These are phyloP conservation scores for Urocyon cinereoargenteus DNA, from an alignment of 2,797 vertebrate genomes.

Conservation along the genomic window DNA sequence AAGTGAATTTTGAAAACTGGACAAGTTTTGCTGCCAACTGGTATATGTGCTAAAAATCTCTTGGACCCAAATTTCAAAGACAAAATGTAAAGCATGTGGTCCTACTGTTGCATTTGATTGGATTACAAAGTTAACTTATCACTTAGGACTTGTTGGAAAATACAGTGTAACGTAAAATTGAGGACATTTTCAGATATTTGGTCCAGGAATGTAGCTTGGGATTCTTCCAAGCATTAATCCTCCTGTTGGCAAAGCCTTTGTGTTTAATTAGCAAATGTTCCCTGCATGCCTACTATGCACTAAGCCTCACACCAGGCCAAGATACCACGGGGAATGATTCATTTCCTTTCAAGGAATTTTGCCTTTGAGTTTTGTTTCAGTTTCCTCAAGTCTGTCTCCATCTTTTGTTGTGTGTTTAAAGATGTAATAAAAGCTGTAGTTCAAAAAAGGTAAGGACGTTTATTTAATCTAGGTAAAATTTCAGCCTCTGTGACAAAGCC, in stretches of 20 bases:
- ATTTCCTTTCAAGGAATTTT: constrained; percentile 67
- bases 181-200: constrained; percentile 57
- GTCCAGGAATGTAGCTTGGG: constrained; percentile 61
- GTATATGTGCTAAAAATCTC: constrained; percentile 54
- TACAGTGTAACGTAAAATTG: constrained; percentile 9
- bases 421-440: constrained; percentile 55
- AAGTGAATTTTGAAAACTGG: constrained; percentile 48
- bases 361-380: constrained; percentile 38
- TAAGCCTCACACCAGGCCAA: not conserved
- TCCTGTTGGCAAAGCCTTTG: constrained; percentile 55
- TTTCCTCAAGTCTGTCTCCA: constrained; percentile 18
- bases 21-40: constrained; percentile 22
- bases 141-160: constrained; percentile 46
- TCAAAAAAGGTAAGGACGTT: constrained; percentile 10
- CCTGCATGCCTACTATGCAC: constrained; percentile 62
- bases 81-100: not conserved
- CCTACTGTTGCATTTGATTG: not conserved
- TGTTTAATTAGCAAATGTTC: constrained; percentile 64
- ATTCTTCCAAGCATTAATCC: constrained; percentile 60
- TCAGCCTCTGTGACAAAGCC: constrained; percentile 9
- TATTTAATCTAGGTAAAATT: not conserved
- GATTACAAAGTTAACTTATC: constrained; percentile 35
- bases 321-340: not conserved
- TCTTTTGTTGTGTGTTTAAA: constrained; percentile 63
- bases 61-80: constrained; percentile 22